Evolutionary conservation across 2,113 vertebrate species (phyloP).

Genomic region (Symphodus melops): DNA sequence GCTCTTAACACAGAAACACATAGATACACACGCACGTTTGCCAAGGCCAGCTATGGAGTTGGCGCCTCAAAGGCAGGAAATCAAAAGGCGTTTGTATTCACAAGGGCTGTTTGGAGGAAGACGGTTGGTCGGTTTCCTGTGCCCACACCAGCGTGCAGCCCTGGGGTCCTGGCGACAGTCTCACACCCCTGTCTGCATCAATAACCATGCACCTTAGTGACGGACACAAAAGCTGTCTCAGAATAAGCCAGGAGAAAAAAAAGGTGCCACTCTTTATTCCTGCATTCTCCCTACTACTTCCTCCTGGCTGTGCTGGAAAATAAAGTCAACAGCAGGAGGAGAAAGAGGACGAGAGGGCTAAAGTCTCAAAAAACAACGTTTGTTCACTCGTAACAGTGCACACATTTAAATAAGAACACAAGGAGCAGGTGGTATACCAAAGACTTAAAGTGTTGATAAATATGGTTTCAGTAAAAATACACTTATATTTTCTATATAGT

Average conservation of each 20-base stretch:
- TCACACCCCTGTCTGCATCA: constrained; percentile 64
- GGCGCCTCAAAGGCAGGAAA: constrained; percentile 63
- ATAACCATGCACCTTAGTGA: constrained; percentile 71
- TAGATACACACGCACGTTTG: constrained; percentile 6
- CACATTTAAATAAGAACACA: background rate
- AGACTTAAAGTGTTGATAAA: background rate
- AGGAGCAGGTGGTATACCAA: background rate
- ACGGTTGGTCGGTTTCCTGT: constrained; percentile 61
- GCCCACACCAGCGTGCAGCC: constrained; percentile 43
- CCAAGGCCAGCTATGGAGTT: constrained; percentile 39
- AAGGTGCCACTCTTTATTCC: constrained; percentile 76
- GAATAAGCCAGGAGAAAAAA: constrained; percentile 56
- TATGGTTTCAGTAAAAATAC: background rate
- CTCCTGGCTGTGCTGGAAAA: constrained; percentile 54
- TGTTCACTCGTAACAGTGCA: constrained; percentile 3
- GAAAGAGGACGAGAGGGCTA: constrained; percentile 8
- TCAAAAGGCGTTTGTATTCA: constrained; percentile 74
- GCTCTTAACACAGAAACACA: constrained; percentile 25
- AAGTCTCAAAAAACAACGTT: constrained; percentile 11
- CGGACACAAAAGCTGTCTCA: constrained; percentile 70
- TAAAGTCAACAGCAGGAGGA: constrained; percentile 60
- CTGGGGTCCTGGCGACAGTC: constrained; percentile 56
- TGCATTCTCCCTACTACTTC: constrained; percentile 60
- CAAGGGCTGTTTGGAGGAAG: constrained; percentile 39
- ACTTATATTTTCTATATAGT: background rate